Conservation (phyloP, 2,113 vertebrate species). For the Propithecus coquereli region DNA sequence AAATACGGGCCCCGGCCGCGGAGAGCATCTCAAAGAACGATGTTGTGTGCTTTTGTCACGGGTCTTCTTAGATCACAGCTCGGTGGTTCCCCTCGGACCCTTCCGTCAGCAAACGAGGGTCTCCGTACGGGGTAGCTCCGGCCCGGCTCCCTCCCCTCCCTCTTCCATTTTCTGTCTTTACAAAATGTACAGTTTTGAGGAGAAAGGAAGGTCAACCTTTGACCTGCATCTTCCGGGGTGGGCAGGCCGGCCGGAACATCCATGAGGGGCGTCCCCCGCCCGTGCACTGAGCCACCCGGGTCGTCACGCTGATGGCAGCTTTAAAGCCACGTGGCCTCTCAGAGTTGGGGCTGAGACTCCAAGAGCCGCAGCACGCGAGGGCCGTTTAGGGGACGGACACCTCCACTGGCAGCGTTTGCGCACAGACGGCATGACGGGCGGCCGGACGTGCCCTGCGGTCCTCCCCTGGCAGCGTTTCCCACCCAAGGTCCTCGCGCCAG, state of each 20-base stretch:
- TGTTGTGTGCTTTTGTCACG: background rate
- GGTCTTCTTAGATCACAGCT: background rate
- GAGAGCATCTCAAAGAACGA: background rate
- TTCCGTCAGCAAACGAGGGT: background rate
- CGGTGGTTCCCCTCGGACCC: background rate
- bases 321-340: background rate
- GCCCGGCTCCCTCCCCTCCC: accelerated
- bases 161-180: background rate
- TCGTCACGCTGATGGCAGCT: background rate
- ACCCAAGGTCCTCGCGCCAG: accelerated
- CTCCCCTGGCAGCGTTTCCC: background rate
- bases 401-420: accelerated
- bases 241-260: background rate
- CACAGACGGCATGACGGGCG: accelerated
- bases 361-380: too few relatives aligned
- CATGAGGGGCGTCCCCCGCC: accelerated
- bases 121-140: accelerated
- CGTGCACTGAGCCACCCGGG: accelerated
- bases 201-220: background rate
- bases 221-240: accelerated
- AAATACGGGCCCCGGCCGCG: background rate
- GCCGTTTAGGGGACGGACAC: accelerated
- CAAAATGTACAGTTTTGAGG: background rate
- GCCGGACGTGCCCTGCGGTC: accelerated
- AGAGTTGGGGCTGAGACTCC: too few relatives aligned